Evolutionary conservation across 2,113 vertebrate species (phyloP).

Genomic region (Holacanthus passer): DNA sequence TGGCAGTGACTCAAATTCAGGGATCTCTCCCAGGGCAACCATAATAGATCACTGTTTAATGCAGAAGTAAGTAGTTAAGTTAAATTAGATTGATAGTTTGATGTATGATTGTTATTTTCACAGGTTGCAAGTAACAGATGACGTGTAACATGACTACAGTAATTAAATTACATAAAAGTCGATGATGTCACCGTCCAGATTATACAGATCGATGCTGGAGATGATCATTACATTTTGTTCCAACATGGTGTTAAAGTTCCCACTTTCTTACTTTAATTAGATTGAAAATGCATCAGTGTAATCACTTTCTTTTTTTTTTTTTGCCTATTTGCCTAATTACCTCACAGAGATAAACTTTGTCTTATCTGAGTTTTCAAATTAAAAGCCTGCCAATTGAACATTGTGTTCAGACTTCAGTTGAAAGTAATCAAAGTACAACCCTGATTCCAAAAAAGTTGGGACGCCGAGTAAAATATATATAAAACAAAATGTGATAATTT

Average conservation of each 20-base stretch:
- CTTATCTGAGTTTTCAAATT: constrained; percentile 19
- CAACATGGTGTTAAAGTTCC: constrained; percentile 2
- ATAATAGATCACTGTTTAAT: constrained; percentile 56
- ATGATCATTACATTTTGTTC: background rate
- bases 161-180: background rate
- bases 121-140: background rate
- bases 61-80: constrained; percentile 18
- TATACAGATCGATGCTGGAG: background rate
- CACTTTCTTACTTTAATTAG: constrained; percentile 18
- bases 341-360: constrained; percentile 1
- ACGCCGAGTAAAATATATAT: too few relatives aligned
- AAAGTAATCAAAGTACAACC: constrained; percentile 5
- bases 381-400: constrained; percentile 7
- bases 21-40: constrained; percentile 25
- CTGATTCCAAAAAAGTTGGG: too few relatives aligned
- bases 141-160: background rate
- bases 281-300: constrained; percentile 8
- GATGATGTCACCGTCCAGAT: background rate
- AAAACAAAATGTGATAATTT: too few relatives aligned
- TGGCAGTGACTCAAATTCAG: constrained; percentile 46
- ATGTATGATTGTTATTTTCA: background rate
- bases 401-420: background rate
- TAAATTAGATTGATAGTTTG: constrained; percentile 37
- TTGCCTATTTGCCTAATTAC: constrained; percentile 23
- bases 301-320: constrained; percentile 16